Conservation (phyloP, 2,888 invertebrate species). For the Cheilosia scutellata region DNA sequence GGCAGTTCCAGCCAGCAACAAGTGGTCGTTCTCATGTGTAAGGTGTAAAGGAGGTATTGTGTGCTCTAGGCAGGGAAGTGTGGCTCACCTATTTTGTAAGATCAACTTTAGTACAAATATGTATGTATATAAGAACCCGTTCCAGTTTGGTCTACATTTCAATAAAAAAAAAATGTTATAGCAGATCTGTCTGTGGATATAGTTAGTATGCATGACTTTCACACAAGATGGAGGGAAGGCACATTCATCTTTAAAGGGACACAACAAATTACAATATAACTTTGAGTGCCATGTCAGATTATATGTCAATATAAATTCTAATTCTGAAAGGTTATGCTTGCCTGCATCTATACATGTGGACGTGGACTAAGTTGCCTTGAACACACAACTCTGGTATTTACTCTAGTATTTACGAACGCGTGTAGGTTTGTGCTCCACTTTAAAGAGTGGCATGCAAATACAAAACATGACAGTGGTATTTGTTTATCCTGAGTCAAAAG, state of each 20-base stretch:
- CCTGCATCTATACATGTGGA: neutral
- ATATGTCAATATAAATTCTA: too few species aligned
- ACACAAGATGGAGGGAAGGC: neutral
- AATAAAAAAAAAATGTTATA: neutral
- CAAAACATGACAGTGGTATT: neutral
- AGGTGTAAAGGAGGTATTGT: slow-evolving; percentile 33
- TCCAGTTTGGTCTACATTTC: slow-evolving; percentile 61
- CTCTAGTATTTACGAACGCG: slow-evolving; percentile 2
- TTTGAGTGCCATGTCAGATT: too few species aligned
- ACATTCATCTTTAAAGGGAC: neutral
- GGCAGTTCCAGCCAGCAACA: slow-evolving; percentile 32
- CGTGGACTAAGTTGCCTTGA: neutral
- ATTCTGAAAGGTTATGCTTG: too few species aligned
- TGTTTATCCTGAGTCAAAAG: neutral
- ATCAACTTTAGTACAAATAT: slow-evolving; percentile 52
- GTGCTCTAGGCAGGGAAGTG: slow-evolving; percentile 65
- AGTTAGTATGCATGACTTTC: neutral
- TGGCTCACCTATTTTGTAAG: slow-evolving; percentile 71
- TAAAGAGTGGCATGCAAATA: neutral
- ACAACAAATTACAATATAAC: too few species aligned
- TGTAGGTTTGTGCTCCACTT: neutral
- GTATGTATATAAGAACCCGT: slow-evolving; percentile 49
- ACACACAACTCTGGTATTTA: slow-evolving; percentile 5
- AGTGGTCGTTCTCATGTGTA: slow-evolving; percentile 45
- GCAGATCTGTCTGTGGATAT: neutral